A percentile compares a stretch with the other conserved stretches of the same genome.
Evolutionary conservation across 2,797 vertebrate species (phyloP).

Genomic region (Tamandua tetradactyla): DNA sequence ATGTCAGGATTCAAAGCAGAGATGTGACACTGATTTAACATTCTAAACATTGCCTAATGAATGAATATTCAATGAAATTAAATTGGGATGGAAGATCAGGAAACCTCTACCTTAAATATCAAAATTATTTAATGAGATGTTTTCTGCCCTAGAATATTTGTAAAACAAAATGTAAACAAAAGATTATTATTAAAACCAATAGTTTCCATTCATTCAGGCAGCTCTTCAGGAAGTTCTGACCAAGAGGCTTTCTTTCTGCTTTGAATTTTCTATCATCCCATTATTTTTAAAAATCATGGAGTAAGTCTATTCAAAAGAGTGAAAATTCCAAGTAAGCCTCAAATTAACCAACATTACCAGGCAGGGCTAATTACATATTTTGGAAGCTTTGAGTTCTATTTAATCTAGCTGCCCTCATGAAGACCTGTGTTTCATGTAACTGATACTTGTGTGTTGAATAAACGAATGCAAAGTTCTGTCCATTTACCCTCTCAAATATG

Average conservation of each 20-base stretch:
- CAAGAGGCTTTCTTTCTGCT: neutral
- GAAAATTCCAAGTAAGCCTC: neutral
- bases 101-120: slow-evolving; percentile 63
- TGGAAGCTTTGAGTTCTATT: neutral
- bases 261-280: neutral
- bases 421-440: neutral
- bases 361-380: neutral
- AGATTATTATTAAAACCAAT: neutral
- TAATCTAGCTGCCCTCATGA: neutral
- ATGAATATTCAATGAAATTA: slow-evolving; percentile 64
- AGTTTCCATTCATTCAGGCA: neutral
- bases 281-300: neutral
- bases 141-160: slow-evolving; percentile 37
- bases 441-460: neutral
- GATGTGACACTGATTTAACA: slow-evolving; percentile 63
- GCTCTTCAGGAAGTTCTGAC: neutral
- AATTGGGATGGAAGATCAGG: slow-evolving; percentile 48
- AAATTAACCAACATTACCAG: neutral
- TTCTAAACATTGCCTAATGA: slow-evolving; percentile 54
- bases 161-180: neutral
- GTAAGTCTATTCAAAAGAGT: neutral
- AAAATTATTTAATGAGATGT: slow-evolving; percentile 76
- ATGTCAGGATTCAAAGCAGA: neutral
- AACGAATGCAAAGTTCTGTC: neutral
- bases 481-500: neutral